A percentile compares a stretch with the other conserved stretches of the same genome.
Conservation (phyloP, 2,797 vertebrate species). For the Oreochromis mossambicus region DNA sequence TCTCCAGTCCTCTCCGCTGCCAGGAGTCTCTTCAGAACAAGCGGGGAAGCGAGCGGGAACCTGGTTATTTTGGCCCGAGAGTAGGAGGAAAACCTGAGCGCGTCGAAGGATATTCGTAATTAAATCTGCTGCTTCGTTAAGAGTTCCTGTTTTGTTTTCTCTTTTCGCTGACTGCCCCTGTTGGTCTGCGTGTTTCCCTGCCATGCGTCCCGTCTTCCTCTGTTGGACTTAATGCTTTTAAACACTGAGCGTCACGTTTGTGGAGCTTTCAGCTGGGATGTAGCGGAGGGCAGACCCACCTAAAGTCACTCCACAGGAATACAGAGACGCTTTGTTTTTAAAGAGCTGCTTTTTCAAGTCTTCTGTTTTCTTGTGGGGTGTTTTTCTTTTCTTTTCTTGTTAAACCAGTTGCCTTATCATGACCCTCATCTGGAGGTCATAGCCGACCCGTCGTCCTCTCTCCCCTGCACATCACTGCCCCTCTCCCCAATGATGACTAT, state of each 20-base stretch:
- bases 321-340: neutral
- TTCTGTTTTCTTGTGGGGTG: neutral
- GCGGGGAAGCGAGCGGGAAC: neutral
- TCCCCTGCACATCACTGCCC: conserved; percentile 26
- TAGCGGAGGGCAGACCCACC: conserved; percentile 1
- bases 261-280: conserved; percentile 36
- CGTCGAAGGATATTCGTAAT: neutral
- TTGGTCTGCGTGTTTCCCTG: neutral
- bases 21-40: neutral
- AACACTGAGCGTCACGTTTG: neutral
- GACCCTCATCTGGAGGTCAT: conserved; percentile 42
- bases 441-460: conserved; percentile 11
- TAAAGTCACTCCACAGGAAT: neutral
- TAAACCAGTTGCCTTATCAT: conserved; percentile 6
- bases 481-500: conserved; percentile 79
- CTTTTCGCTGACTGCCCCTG: neutral
- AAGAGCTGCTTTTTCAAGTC: neutral
- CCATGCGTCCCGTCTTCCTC: neutral
- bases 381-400: neutral
- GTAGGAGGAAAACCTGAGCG: neutral
- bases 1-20: neutral
- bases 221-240: conserved; percentile 11
- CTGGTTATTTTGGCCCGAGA: neutral
- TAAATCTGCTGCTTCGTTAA: neutral
- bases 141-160: neutral